phyloP scores from a whole-genome alignment of 2,797 vertebrate genomes.

The Macropodus opercularis region DNA sequence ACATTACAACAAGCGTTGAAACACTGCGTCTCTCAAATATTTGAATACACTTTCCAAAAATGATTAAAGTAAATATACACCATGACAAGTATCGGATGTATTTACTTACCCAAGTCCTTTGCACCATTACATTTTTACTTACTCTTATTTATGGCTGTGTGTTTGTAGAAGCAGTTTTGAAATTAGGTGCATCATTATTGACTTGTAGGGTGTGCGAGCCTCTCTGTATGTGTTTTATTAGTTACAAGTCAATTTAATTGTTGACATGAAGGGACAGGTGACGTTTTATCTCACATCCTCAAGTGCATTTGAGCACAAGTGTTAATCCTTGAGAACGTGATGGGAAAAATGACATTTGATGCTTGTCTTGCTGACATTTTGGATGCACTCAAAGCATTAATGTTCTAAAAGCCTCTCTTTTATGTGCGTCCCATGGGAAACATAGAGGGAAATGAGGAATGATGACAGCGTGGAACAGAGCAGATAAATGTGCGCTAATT shows the following conservation, averaged over 20 bases:
- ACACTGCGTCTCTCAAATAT: constrained; percentile 6
- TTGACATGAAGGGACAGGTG: constrained; percentile 36
- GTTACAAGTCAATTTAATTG: constrained; percentile 24
- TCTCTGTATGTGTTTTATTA: constrained; percentile 29
- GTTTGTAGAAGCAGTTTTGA: constrained; percentile 9
- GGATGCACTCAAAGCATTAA: not conserved
- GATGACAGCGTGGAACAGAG: not conserved
- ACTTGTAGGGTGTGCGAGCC: constrained; percentile 45
- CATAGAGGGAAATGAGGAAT: not conserved
- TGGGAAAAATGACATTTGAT: constrained; percentile 20
- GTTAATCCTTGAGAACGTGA: constrained; percentile 14
- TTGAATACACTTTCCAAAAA: not conserved
- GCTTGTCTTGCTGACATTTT: constrained; percentile 46
- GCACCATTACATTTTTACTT: not conserved
- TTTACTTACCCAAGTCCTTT: constrained; percentile 19
- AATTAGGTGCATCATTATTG: constrained; percentile 41
- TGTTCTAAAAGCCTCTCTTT: constrained; percentile 3
- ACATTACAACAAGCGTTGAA: not conserved
- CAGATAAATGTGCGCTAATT: not conserved
- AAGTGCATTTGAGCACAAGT: not conserved
- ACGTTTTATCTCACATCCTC: constrained; percentile 2
- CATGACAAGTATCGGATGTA: not conserved
- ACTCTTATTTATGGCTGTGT: not conserved
- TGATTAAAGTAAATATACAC: not conserved
- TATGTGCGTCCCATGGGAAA: constrained; percentile 1